These are phyloP conservation scores for Polyploca ridens DNA, from an alignment of 2,888 invertebrate genomes.

Conservation along the genomic window DNA sequence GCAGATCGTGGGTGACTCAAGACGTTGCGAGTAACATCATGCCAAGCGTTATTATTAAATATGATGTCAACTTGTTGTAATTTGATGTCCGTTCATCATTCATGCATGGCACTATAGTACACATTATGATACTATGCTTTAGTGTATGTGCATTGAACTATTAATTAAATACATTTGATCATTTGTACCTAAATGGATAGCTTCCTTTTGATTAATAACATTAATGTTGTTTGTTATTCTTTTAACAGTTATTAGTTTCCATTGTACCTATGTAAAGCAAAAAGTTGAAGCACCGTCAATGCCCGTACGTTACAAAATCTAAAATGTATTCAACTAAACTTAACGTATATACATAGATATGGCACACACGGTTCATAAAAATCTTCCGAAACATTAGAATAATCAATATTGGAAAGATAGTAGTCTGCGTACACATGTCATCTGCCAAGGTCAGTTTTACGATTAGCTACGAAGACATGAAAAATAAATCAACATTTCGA, in stretches of 20 bases:
- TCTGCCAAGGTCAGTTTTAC: background rate
- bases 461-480: background rate
- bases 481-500: background rate
- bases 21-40: background rate
- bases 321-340: background rate
- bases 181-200: too few relatives aligned
- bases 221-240: too few relatives aligned
- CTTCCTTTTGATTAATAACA: too few relatives aligned
- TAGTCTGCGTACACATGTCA: background rate
- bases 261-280: too few relatives aligned
- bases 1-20: background rate
- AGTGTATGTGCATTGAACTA: too few relatives aligned
- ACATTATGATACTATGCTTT: too few relatives aligned
- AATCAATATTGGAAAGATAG: background rate
- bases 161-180: too few relatives aligned
- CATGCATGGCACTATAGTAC: background rate
- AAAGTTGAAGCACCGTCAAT: too few relatives aligned
- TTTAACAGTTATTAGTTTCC: too few relatives aligned
- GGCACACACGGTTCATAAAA: background rate
- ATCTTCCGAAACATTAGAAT: background rate
- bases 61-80: slow-evolving; percentile 6
- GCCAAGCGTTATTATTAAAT: slow-evolving; percentile 6
- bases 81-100: background rate
- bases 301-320: background rate
- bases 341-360: background rate